Evolutionary conservation across 2,113 vertebrate genomes (phyloP).

Genomic region (Tympanuchus pallidicinctus): DNA sequence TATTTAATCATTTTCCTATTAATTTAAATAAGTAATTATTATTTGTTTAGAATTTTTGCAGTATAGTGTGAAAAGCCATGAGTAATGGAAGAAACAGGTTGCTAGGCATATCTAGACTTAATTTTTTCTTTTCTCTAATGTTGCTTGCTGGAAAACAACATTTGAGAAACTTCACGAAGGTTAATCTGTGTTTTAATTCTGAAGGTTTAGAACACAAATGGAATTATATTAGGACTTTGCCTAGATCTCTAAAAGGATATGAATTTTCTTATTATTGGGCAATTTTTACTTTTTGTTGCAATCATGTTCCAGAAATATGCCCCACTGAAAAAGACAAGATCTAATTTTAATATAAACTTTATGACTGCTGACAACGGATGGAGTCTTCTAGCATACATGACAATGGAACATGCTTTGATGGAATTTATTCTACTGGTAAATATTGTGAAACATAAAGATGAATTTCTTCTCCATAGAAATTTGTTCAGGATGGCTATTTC

Average conservation of each 20-base stretch:
- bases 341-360: conserved; percentile 8
- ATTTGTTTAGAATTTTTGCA: conserved; percentile 24
- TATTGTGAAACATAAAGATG: conserved; percentile 17
- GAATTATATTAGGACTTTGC: background rate
- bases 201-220: conserved; percentile 33
- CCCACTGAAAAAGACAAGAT: conserved; percentile 23
- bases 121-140: background rate
- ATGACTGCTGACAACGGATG: conserved; percentile 22
- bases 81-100: background rate
- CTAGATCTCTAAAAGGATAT: background rate
- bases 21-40: conserved; percentile 72
- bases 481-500: conserved; percentile 28
- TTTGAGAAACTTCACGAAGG: background rate
- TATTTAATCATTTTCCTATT: conserved; percentile 73
- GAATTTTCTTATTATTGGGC: background rate
- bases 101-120: background rate
- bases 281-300: conserved; percentile 27
- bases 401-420: background rate
- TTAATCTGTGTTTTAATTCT: background rate
- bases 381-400: background rate
- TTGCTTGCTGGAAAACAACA: background rate
- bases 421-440: conserved; percentile 45
- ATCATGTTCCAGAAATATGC: conserved; percentile 43
- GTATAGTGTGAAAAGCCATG: background rate
- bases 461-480: background rate